Evolutionary conservation across 2,797 vertebrate genomes (phyloP), one percentile per base, ranked within the genome.

Genomic region (Astyanax mexicanus): DNA sequence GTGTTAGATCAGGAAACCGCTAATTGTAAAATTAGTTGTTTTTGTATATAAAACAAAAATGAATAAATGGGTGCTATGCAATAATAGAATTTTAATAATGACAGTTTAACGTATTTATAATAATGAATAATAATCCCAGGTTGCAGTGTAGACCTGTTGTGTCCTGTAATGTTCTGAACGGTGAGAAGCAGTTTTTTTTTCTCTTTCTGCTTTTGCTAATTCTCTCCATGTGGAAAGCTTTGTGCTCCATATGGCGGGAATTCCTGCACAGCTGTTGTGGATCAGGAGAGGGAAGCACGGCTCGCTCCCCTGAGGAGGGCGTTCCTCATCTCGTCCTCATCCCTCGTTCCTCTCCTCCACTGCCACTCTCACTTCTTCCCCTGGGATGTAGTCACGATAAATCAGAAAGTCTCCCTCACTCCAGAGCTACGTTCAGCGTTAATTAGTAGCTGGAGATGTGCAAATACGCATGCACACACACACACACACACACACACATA

Each of bases 251-350:
- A 80, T 83, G 77, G 49, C 11, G 65, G 77, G 74, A 71, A 84
- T 84, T 81, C 75, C 79, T 82, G 61, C n/a, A 62, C 77, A 84
- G 79, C 75, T 80, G 81, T 77, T 71, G 71, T 78, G 23, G 13
- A 57, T 82, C 58, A 58, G 40, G 38, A 45, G 29, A 44, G 64
- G 37, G 70, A 83, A 85, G 72, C 81, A 74, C 61, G 11, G 69
- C 0, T 4, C 19, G 40, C 52, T 72, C 74, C 80, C 76, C 10
- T 2, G 78, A 77, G 73, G 55, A 82, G 74, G 71, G 75, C 38
- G 70, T 77, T 67, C 65, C 60, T 69, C 38, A 65, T 6, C 25
- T 62, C 52, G 60, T 61, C 78, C 67, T 55, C 15, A 32, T 72
- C 61, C 49, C 37, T 60, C 51, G 25, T 44, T 52, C n/a, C 35